Conservation (phyloP, 2,113 vertebrate genomes). For the Crotalus horridus region DNA sequence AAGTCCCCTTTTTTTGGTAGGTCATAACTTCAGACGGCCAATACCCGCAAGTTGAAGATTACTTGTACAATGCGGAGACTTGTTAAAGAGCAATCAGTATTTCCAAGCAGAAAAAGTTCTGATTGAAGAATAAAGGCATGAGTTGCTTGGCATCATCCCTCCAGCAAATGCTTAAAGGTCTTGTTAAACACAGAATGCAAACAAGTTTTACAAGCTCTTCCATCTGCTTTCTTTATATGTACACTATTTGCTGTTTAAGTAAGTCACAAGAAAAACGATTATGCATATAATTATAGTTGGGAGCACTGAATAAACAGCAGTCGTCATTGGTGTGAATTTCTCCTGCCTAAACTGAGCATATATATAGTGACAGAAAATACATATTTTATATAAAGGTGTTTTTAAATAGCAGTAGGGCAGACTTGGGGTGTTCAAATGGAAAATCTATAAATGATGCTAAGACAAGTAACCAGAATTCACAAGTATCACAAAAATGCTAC, state of each 20-base stretch:
- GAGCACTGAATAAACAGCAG: not conserved
- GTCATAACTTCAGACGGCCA: not conserved
- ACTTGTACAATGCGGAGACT: not conserved
- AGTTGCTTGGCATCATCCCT: not conserved
- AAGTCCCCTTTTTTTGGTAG: not conserved
- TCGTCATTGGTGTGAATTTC: accelerated
- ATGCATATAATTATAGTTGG: not conserved
- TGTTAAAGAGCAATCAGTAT: not conserved
- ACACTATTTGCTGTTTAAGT: accelerated
- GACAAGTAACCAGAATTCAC: conserved; percentile 25
- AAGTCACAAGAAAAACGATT: too few species aligned
- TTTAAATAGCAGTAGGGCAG: not conserved
- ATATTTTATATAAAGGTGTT: not conserved
- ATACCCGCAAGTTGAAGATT: not conserved
- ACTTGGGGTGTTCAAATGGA: not conserved
- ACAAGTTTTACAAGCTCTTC: not conserved
- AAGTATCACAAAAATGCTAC: conserved; percentile 42
- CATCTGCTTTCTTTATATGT: accelerated
- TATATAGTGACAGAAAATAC: accelerated
- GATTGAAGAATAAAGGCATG: not conserved
- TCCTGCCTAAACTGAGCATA: not conserved
- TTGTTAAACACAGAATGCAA: not conserved
- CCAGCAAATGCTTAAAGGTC: not conserved
- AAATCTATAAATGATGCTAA: conserved; percentile 1
- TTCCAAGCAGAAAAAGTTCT: not conserved